Base-by-base conservation (phyloP, 1,140 invertebrate genomes). In the Scaptomyza hsui region DNA sequence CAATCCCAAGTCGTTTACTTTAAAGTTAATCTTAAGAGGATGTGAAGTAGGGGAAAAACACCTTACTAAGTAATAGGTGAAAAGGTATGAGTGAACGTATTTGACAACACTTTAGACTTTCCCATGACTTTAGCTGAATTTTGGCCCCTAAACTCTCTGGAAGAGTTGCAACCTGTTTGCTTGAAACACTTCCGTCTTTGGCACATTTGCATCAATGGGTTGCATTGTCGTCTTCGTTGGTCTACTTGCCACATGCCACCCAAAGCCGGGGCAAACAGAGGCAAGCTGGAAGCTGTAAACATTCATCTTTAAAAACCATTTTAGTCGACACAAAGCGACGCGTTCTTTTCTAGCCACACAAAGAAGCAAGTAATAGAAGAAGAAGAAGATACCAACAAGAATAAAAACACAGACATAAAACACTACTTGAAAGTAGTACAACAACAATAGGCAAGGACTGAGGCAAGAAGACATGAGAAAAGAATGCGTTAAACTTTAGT, bases 291-390 rank as follows among this genome's bases (percentile, higher is more conserved):
- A 59, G 73, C 77, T 62, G 64, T 86, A 86, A 86, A 86, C 81
- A 86, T 81, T 78, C 70, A 69, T 62, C 81, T 86, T 75, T n/a
- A 81, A 67, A 88, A 88, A 86, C 69, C 81, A 86, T 86, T 86
- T 80, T 78, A 75, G 44, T 53, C 73, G 71, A 88, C 82, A 86
- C 82, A 88, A 88, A 86, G 82, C 82, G 74, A 59, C 47, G 78
- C 64, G 71, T 81, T 82, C 70, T 69, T 69, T 65, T 19, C 32
- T 5, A 10, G 41, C 18, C 51, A 45, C 19, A 72, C 63, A 67
- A 72, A 71, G 52, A 18, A 29, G 19, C 15, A 7, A 2, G 13
- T 21, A 21, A 5, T 4, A 9, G 7, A 29, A 48, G 18, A 45
- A 42, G 48, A 29, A 12, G 48, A 52, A 52, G 35, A 21, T 4